phyloP scores from a whole-genome alignment of 2,797 vertebrate species.

The Sebastes minor region DNA sequence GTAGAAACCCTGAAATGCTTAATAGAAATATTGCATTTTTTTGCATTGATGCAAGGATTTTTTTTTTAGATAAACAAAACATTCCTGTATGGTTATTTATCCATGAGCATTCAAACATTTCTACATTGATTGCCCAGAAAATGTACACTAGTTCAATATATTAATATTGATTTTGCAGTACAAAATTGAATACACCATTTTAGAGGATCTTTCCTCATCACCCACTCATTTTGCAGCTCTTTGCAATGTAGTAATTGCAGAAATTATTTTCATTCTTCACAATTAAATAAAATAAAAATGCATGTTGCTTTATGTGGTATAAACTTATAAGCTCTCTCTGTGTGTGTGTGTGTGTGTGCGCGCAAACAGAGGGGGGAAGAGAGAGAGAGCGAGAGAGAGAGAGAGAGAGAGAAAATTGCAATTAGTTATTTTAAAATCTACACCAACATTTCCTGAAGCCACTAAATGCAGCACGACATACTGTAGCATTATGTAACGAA shows the following conservation, averaged over 20 bases:
- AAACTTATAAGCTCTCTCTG: not conserved
- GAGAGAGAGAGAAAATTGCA: not conserved
- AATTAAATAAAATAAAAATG: not conserved
- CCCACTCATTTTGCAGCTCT: not conserved
- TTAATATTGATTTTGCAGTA: not conserved
- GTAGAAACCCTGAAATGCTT: not conserved
- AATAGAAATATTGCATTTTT: not conserved
- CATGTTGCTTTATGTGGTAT: not conserved
- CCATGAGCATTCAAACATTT: not conserved
- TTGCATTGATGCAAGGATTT: not conserved
- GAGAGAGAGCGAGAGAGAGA: not conserved
- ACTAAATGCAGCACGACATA: not conserved
- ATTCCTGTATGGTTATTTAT: not conserved
- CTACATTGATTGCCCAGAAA: not conserved
- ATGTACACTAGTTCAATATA: not conserved
- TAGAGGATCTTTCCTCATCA: not conserved
- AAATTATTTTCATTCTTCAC: not conserved
- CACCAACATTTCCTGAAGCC: not conserved
- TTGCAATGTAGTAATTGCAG: not conserved
- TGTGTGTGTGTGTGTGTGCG: not conserved
- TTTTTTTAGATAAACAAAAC: not conserved
- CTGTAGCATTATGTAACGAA: not conserved
- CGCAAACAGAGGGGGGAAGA: not conserved
- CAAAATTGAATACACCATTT: not conserved
- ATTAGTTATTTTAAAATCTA: not conserved